phyloP scores from a whole-genome alignment of 2,888 invertebrate species.

The Stratiomys singularior region DNA sequence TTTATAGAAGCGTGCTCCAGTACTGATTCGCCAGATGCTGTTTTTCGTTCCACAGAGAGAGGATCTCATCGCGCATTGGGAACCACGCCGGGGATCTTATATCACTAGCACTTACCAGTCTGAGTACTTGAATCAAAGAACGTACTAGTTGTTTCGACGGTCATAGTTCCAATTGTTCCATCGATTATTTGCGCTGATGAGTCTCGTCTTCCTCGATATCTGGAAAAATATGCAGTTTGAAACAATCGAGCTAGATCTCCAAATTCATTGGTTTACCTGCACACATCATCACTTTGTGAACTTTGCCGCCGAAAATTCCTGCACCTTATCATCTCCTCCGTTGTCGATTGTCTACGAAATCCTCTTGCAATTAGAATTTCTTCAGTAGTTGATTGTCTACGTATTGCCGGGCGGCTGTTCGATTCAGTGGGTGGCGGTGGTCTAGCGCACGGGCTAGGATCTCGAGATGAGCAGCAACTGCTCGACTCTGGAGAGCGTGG shows the following conservation, averaged over 20 bases:
- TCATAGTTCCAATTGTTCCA: conserved; percentile 92
- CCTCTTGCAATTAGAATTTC: conserved; percentile 91
- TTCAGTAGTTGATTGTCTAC: conserved; percentile 90
- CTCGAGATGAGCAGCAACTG: conserved; percentile 81
- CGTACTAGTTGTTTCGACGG: conserved; percentile 90
- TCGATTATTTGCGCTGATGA: conserved; percentile 91
- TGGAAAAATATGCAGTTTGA: no score
- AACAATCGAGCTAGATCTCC: no score
- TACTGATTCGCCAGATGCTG: no score
- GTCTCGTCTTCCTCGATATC: conserved; percentile 69
- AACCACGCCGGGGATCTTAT: background rate
- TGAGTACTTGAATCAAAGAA: conserved; percentile 93
- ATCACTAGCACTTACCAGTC: conserved; percentile 77
- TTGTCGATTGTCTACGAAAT: conserved; percentile 89
- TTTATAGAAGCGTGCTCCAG: no score
- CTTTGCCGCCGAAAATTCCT: conserved; percentile 90
- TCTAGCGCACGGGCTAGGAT: conserved; percentile 83
- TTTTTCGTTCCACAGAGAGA: no score
- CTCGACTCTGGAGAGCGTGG: conserved; percentile 77
- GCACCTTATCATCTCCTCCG: conserved; percentile 92
- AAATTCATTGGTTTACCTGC: conserved; percentile 60
- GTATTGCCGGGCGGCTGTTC: conserved; percentile 77
- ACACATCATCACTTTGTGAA: conserved; percentile 87
- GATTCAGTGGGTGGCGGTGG: conserved; percentile 68
- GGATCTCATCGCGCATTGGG: no score